Base-by-base conservation (phyloP, 2,888 invertebrate genomes). In the Drosophila falleni region DNA sequence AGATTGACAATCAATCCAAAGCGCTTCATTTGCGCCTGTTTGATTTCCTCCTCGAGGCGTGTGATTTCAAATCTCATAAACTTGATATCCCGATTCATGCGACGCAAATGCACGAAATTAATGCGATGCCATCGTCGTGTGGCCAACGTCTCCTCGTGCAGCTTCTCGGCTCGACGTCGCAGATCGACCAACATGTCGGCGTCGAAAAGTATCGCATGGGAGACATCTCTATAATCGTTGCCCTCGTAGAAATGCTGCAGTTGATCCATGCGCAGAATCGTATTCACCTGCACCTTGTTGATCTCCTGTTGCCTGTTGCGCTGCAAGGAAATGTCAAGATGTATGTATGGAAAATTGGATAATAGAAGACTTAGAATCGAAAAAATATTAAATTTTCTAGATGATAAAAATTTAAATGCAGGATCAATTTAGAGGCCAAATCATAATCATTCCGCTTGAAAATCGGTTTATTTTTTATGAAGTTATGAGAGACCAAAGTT, bases 281-380 rank as follows among this genome's bases (percentile, higher is more conserved):
- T 94, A 3, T 95, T 94, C 64, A 95, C 94, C 55, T 96, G 95
- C 3, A 98, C 95, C 62, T 97, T 95, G 88, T 98, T 98, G 89
- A 98, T 92, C 89, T 95, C 94, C 68, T 94, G 94, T 91, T 97
- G 97, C 0, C 91, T 78, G 13, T 84, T 85, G 15, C 90, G 93
- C 96, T 97, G 82, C 15, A 92, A 35, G 1, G 0, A n/a, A n/a
- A n/a, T n/a, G n/a, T n/a, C n/a, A n/a, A n/a, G n/a, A n/a, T n/a
- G n/a, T n/a, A n/a, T n/a, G n/a, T n/a, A n/a, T n/a, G n/a, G n/a
- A n/a, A n/a, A n/a, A n/a, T n/a, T n/a, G n/a, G n/a, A n/a, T n/a
- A n/a, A n/a, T n/a, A n/a, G n/a, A n/a, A n/a, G n/a, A n/a, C n/a
- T n/a, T n/a, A n/a, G n/a, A n/a, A n/a, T n/a, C n/a, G n/a, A n/a